Conservation (phyloP, 2,888 invertebrate genomes). For the Hirtodrosophila confusa region DNA sequence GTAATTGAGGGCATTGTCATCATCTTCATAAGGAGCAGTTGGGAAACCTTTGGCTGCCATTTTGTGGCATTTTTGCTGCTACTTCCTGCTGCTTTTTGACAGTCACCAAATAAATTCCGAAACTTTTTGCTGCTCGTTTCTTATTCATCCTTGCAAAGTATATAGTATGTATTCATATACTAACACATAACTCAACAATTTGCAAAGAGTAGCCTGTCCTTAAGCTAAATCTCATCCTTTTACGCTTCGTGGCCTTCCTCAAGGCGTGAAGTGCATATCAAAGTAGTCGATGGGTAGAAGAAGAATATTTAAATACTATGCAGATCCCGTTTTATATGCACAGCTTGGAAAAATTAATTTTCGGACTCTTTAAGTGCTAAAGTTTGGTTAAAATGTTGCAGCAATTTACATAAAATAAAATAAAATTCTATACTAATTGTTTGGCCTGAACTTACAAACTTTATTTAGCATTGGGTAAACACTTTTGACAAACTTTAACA, state of each 20-base stretch:
- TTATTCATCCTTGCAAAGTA: slow-evolving; percentile 35
- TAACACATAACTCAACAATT: slow-evolving; percentile 47
- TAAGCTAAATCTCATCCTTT: slow-evolving; percentile 24
- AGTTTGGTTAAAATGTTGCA: slow-evolving; percentile 24
- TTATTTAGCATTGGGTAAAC: not conserved
- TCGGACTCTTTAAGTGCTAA: slow-evolving; percentile 12
- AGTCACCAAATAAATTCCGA: slow-evolving; percentile 28
- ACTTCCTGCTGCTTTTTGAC: slow-evolving; percentile 4
- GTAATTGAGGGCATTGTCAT: slow-evolving; percentile 21
- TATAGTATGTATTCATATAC: slow-evolving; percentile 4
- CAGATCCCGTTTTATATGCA: slow-evolving; percentile 21
- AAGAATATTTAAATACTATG: slow-evolving; percentile 17
- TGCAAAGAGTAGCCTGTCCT: slow-evolving; percentile 39
- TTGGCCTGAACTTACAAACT: not conserved
- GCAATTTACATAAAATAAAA: slow-evolving; percentile 41
- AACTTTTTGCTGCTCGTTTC: slow-evolving; percentile 45
- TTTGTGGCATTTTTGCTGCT: slow-evolving; percentile 43
- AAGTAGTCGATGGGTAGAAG: slow-evolving; percentile 5
- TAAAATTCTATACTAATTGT: slow-evolving; percentile 28
- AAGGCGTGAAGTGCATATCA: slow-evolving; percentile 44
- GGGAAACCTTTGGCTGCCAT: slow-evolving; percentile 45
- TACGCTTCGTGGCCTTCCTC: slow-evolving; percentile 9
- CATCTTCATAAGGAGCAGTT: slow-evolving; percentile 24
- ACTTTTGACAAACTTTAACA: not conserved
- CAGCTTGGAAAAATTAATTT: slow-evolving; percentile 10